A percentile compares a stretch with the other conserved stretches of the same genome.
phyloP scores from a whole-genome alignment of 2,113 vertebrate genomes.

The Prochilodus magdalenae region DNA sequence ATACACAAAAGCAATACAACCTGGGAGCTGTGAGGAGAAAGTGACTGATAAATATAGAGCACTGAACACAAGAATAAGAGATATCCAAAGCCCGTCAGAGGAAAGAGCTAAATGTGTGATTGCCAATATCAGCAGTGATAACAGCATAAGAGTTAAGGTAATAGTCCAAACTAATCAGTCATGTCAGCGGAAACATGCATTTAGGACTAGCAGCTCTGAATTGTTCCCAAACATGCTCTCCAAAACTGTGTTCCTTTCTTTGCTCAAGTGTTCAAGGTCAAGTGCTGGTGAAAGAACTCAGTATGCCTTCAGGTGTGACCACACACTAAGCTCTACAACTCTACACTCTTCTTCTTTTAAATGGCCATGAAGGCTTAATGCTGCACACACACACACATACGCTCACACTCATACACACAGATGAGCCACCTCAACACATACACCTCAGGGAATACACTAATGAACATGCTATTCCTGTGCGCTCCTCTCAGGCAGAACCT shows the following conservation, averaged over 20 bases:
- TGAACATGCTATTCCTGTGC: slow-evolving; percentile 23
- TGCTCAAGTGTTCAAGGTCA: not conserved
- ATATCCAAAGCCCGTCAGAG: no score
- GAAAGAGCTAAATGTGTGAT: no score
- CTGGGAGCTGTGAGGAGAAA: no score
- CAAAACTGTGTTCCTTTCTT: no score
- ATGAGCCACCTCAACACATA: slow-evolving; percentile 7
- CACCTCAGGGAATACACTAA: slow-evolving; percentile 18
- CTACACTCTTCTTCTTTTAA: slow-evolving; percentile 10
- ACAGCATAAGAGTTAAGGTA: no score
- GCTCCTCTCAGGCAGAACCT: not conserved
- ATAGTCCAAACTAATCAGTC: not conserved
- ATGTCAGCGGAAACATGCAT: not conserved
- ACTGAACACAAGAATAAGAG: no score
- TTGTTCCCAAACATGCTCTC: not conserved
- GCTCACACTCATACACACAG: not conserved
- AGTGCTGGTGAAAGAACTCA: not conserved
- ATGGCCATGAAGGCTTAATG: slow-evolving; percentile 4
- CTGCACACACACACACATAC: slow-evolving; percentile 8
- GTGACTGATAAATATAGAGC: no score
- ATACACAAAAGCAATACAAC: no score
- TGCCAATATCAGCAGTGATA: no score
- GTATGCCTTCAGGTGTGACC: slow-evolving; percentile 1
- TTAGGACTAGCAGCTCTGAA: no score
- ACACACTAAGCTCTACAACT: not conserved